Evolutionary conservation across 2,113 vertebrate species (phyloP), one percentile per base, ranked within the genome.

Genomic region (Pristiophorus japonicus): DNA sequence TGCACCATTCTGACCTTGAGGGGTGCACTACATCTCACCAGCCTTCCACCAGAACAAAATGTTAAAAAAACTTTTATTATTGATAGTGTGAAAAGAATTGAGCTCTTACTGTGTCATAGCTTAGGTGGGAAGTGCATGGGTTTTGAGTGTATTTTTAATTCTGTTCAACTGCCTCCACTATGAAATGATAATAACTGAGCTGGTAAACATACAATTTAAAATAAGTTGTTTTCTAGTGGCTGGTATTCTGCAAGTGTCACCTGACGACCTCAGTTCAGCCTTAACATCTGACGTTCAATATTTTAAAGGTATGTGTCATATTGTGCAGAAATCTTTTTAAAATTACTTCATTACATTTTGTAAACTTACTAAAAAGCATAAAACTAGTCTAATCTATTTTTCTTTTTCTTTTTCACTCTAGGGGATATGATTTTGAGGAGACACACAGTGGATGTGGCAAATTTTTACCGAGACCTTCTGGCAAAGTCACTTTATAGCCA

Each of bases 201-300:
- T 45, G 8, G 11, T 30, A 67, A 45, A 94, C 18, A 62, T 87
- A 63, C 4, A 38, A 84, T 70, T 93, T 73, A 51, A 96, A 95
- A 95, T 94, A 95, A 1, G 94, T 97, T 96, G 96, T 0, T 34
- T 97, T 97, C 95, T 96, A 99, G 99, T 99, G 96, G 97, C 98
- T 95, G 98, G 97, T 62, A 97, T 99, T 98, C 96, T 99, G 93
- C 98, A 99, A 96, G 98, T 99, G 95, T 98, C 97, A 51, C 67
- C 98, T 24, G 98, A 97, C 78, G 99, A 99, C 42, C 95, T 99
- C 81, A 97, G 97, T 95, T 97, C 98, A 14, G 98, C 99, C 95
- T 97, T 99, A 96, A 99, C 98, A 59, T 98, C 98, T 42, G 98
- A 99, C 42, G 97, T 99, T 95, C 99, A 99, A 62, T 99, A 98